Evolutionary conservation across 2,113 vertebrate genomes (phyloP).

Genomic region (Craseonycteris thonglongyai): DNA sequence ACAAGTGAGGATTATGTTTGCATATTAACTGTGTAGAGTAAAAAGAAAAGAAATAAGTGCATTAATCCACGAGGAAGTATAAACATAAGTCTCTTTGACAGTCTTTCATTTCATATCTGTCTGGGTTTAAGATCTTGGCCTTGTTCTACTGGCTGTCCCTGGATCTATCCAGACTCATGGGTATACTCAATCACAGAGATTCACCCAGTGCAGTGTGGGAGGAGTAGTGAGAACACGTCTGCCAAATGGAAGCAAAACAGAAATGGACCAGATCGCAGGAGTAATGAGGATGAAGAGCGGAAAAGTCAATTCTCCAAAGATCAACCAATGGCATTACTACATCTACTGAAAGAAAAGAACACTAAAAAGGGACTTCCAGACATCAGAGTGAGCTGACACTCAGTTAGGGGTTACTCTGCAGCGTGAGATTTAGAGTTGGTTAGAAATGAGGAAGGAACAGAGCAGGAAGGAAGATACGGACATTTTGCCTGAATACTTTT

Average conservation of each 20-base stretch:
- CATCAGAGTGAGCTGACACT: background rate
- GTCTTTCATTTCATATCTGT: background rate
- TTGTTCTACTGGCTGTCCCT: background rate
- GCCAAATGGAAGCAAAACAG: conserved; percentile 26
- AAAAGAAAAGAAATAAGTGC: background rate
- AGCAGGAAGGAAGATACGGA: background rate
- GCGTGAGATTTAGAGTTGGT: background rate
- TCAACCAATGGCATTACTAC: conserved; percentile 23
- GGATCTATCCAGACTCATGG: background rate
- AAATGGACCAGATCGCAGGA: conserved; percentile 60
- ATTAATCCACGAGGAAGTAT: background rate
- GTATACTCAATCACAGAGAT: background rate
- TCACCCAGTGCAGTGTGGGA: background rate
- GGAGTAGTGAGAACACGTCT: background rate
- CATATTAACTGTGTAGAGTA: background rate
- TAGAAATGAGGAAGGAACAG: background rate
- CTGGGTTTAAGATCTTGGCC: background rate
- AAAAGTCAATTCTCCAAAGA: conserved; percentile 66
- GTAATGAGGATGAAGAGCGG: conserved; percentile 52
- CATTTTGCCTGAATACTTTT: background rate
- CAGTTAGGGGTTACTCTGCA: background rate
- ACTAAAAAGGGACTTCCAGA: background rate
- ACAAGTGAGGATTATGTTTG: background rate
- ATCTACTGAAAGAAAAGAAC: conserved; percentile 39
- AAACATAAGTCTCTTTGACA: background rate